Conservation (phyloP, 2,113 vertebrate genomes). For the Pterocles burchelli region DNA sequence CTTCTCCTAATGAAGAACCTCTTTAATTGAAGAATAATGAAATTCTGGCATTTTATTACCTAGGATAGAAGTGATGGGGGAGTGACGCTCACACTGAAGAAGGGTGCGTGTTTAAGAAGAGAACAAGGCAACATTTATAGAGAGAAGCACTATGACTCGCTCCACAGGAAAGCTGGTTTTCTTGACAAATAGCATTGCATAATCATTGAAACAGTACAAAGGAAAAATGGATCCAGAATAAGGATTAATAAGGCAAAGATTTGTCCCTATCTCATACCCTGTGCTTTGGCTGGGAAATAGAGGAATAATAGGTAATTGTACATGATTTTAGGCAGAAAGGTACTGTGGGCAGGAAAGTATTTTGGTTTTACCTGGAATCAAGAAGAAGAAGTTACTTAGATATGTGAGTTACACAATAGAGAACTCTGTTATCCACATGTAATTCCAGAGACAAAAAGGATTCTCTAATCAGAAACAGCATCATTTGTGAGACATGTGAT, state of each 20-base stretch:
- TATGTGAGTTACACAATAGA: not conserved
- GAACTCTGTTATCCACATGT: constrained; percentile 28
- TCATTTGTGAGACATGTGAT: constrained; percentile 14
- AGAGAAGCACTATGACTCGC: not conserved
- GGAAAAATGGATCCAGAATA: not conserved
- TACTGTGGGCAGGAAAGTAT: not conserved
- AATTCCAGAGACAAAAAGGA: not conserved
- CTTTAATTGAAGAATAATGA: not conserved
- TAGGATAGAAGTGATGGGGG: not conserved
- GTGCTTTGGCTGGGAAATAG: not conserved
- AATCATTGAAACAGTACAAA: not conserved
- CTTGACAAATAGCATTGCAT: not conserved
- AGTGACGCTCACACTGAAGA: not conserved
- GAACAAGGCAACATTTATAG: not conserved
- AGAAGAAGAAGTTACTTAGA: not conserved
- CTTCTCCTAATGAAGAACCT: constrained; percentile 16
- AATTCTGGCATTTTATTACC: constrained; percentile 3
- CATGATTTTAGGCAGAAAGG: not conserved
- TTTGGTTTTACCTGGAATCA: not conserved
- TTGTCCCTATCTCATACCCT: not conserved
- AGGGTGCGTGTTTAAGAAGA: not conserved
- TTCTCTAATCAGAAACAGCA: constrained; percentile 43
- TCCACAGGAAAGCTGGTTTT: not conserved
- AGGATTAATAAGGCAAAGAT: constrained; percentile 12
- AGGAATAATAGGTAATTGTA: not conserved